Conservation (phyloP, 2,888 invertebrate species). For the Noctua pronuba region DNA sequence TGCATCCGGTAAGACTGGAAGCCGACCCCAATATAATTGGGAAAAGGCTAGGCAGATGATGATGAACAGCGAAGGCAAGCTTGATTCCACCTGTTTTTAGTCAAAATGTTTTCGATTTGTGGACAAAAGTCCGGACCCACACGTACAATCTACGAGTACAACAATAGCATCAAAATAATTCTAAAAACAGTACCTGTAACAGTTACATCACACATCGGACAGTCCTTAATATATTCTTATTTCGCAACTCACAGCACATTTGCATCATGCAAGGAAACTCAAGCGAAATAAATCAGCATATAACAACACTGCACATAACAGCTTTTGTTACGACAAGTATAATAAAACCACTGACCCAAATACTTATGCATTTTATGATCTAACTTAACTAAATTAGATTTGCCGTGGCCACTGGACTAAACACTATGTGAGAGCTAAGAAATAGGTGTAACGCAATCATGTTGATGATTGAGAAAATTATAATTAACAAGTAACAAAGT, state of each 20-base stretch:
- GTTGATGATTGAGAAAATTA: background rate
- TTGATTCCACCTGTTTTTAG: too few relatives aligned
- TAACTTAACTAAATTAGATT: conserved; percentile 69
- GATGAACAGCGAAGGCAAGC: too few relatives aligned
- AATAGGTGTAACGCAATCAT: conserved; percentile 1
- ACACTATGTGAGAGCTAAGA: conserved; percentile 37
- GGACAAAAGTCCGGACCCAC: too few relatives aligned
- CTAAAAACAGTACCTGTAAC: background rate
- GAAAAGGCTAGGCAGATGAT: too few relatives aligned
- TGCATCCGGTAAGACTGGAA: too few relatives aligned
- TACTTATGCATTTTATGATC: conserved; percentile 79
- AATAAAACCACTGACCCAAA: conserved; percentile 81
- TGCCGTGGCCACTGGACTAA: conserved; percentile 42
- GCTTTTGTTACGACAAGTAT: conserved; percentile 64
- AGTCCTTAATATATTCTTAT: conserved; percentile 43
- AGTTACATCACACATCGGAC: conserved; percentile 16
- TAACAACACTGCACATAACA: conserved; percentile 41
- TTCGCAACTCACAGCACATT: conserved; percentile 27
- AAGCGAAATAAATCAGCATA: conserved; percentile 54
- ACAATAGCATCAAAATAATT: background rate
- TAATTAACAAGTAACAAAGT: too few relatives aligned
- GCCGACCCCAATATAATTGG: too few relatives aligned
- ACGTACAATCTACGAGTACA: too few relatives aligned
- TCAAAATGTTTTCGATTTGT: too few relatives aligned
- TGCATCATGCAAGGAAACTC: conserved; percentile 51